Base-by-base conservation (phyloP, 2,113 vertebrate genomes). In the Zosterops hypoxanthus region DNA sequence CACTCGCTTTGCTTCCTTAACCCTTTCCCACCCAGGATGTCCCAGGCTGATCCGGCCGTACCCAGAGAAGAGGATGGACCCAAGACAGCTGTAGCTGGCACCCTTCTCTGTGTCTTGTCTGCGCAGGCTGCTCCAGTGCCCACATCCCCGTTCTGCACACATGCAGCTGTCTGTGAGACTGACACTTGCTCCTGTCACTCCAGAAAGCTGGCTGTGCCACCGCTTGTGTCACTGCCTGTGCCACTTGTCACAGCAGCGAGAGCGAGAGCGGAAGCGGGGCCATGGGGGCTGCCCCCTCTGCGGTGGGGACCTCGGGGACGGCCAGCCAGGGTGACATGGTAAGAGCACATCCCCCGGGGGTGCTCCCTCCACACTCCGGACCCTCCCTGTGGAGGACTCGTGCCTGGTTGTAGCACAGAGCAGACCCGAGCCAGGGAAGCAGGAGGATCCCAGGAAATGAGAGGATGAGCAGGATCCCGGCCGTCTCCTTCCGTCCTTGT, bases 171-270 rank as follows among this genome's bases (percentile, higher is more conserved):
- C 61, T 4, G 61, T 14, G 61, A 25, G 17, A 31, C 18, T 20
- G 61, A 41, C 96, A 96, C 59, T 50, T 94, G 95, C 0, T 42
- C 33, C 64, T 95, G 94, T 93, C 96, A 90, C 82, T 96, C 95
- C 0, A 20, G 25, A 66, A 46, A 92, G 41, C 46, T 6, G 84
- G 2, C 88, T 41, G n/a, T 76, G 85, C 18, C 79, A 53, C 41
- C 0, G 13, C 53, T 57, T 53, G 53, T 79, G 93, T 78, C 85
- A 68, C 61, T 52, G 42, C 66, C 75, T 60, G 57, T 60, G 92
- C 64, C 70, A 21, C 70, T 49, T 31, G 34, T 46, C 88, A 57
- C n/a, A 1, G 71, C 63, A 61, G 59, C 0, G 3, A 59, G 57
- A 8, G 16, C 0, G 0, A 59, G 57, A 8, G 16, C 0, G 0